phyloP scores from a whole-genome alignment of 2,113 vertebrate genomes.

The Loxodonta africana region DNA sequence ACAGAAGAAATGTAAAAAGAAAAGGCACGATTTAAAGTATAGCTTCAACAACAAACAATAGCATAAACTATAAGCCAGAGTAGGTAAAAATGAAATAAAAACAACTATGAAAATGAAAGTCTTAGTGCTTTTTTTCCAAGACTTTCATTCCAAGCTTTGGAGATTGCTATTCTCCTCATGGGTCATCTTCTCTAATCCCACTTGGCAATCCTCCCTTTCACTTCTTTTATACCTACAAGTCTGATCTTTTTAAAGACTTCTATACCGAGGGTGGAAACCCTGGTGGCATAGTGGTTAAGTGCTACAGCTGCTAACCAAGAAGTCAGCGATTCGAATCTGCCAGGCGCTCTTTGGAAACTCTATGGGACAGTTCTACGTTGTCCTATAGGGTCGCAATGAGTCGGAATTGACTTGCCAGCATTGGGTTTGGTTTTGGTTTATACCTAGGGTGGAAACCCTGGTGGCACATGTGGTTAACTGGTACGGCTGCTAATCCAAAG shows the following conservation, averaged over 20 bases:
- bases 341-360: too few species aligned
- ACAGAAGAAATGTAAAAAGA: neutral
- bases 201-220: neutral
- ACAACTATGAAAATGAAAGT: neutral
- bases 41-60: neutral
- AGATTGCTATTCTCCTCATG: neutral
- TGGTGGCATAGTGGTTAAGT: too few species aligned
- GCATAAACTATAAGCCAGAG: neutral
- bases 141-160: neutral
- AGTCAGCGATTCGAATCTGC: too few species aligned
- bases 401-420: too few species aligned
- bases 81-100: neutral
- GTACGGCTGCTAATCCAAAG: too few species aligned
- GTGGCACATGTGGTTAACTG: too few species aligned
- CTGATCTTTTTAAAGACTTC: neutral
- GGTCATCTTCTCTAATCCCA: neutral
- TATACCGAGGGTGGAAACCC: too few species aligned
- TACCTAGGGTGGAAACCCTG: too few species aligned
- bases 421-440: too few species aligned
- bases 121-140: neutral
- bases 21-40: neutral
- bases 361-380: too few species aligned
- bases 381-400: too few species aligned
- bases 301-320: too few species aligned
- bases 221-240: neutral